Evolutionary conservation across 2,113 vertebrate species (phyloP), one percentile per base, ranked within the genome.

Genomic region (Hippocampus barbouri): DNA sequence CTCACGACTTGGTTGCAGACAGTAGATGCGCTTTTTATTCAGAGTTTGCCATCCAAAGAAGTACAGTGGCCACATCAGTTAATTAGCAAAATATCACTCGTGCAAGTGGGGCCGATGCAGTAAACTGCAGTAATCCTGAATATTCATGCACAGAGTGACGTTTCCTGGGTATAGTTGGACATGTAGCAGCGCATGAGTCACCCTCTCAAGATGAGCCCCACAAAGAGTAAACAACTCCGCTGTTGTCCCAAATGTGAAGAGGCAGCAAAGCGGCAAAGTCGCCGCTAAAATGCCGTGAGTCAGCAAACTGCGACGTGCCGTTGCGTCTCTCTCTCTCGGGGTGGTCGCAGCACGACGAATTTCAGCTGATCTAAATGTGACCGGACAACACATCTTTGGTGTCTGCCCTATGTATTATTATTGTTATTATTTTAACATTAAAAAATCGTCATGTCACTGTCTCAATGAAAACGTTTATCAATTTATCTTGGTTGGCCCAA

Each of bases 311-410:
- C 68, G 38, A 38, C 51, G 18, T 43, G n/a, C 34, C 47, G 49
- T 63, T 49, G n/a, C 34, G 53, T 68, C 47, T 49, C 11, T 70
- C n/a, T 56, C 23, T 70, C n/a, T 56, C 23, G 63, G 41, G 63
- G n/a, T 43, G 14, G 63, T 21, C 38, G 30, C 27, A 1, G 43
- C 41, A 68, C 15, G 5, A 14, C 8, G 16, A 65, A 49, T 51
- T 56, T 8, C n/a, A 62, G 25, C 64, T 61, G 34, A 68, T 54
- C 12, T 21, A 66, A 45, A 61, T 61, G 16, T 41, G 53, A 56
- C 41, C 57, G 56, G 53, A 63, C 64, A 53, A 47, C 63, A 8
- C 38, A 3, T 41, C 34, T 40, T 62, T 40, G 30, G 30, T 20
- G 60, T 41, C 20, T 64, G 4, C 21, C 40, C 40, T 45, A n/a